Base-by-base conservation (phyloP, 2,888 invertebrate species). In the Catonia carolina region DNA sequence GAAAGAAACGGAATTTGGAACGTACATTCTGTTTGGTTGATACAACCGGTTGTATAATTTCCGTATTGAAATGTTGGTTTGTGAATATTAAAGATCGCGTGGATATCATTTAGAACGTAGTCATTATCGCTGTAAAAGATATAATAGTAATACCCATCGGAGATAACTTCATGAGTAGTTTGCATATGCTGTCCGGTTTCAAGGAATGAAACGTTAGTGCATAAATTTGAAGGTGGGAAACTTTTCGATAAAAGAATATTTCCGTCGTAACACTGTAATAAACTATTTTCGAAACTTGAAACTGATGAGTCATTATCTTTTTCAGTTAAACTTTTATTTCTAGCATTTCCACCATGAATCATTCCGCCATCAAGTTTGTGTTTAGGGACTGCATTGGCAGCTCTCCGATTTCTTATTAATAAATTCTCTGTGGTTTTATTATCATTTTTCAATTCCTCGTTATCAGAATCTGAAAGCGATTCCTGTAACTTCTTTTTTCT, bases 91-190 rank as follows among this genome's bases (percentile, higher is more conserved):
- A 91, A 89, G 61, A 88, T 79, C 5, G 86, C 87, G 72, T 89
- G 86, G 65, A 91, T 86, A 68, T 87, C 84, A 72, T 90, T 91
- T 48, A 77, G 79, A 8, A 85, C 82, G 64, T 83, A 75, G 70
- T 89, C 89, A 73, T 90, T 89, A 70, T 91, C 89, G 66, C 88
- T 89, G 69, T 89, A 90, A 73, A 91, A 90, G 64, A 91, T 89
- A 67, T 90, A 91, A 73, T 91, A 91, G 70, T 90, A 91, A 73
- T 90, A 90, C 6, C 89, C 90, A 69, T 89, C 85, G 51, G 80
- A 76, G 35, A 78, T 75, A 20, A 90, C 84, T 63, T 86, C 81
- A 66, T 90, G 88, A 56, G 78, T 79, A 1, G 81, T 78, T 60
- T 80, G 75, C 75, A 87, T 83, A 62, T 84, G 84, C 22, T 82